Evolutionary conservation across 2,888 invertebrate genomes (phyloP).

Genomic region (Catocala nupta): DNA sequence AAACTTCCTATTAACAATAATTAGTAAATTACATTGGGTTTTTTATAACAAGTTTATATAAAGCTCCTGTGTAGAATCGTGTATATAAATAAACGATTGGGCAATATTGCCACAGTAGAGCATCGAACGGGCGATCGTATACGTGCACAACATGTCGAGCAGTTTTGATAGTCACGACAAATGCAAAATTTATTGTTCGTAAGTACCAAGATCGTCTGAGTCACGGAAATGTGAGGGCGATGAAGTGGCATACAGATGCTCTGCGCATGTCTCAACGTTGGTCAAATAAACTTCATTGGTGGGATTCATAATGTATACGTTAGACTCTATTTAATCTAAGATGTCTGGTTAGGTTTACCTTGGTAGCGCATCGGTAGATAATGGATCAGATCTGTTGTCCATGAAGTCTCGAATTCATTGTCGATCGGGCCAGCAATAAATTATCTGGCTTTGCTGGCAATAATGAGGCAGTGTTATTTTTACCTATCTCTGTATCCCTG

Average conservation of each 20-base stretch:
- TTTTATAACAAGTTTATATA: not conserved
- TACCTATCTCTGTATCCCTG: too few relatives aligned
- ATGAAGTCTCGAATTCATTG: too few relatives aligned
- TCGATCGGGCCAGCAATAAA: too few relatives aligned
- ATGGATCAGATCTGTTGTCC: too few relatives aligned
- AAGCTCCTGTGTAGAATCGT: not conserved
- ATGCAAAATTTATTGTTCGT: conserved; percentile 14
- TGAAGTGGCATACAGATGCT: too few relatives aligned
- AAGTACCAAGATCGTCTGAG: not conserved
- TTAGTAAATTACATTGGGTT: not conserved
- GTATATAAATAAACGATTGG: conserved; percentile 1
- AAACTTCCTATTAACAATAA: not conserved
- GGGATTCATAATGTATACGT: too few relatives aligned
- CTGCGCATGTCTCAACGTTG: not conserved
- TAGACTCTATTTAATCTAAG: too few relatives aligned
- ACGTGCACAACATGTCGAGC: conserved; percentile 1
- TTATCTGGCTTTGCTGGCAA: too few relatives aligned
- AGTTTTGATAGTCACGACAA: conserved; percentile 9
- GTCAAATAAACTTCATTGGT: not conserved
- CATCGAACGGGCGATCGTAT: conserved; percentile 4
- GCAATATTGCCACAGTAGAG: conserved; percentile 5
- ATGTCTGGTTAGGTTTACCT: too few relatives aligned
- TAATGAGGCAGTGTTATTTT: too few relatives aligned
- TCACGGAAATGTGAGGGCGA: too few relatives aligned
- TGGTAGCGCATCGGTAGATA: too few relatives aligned